Evolutionary conservation across 2,113 vertebrate genomes (phyloP).

Genomic region (Chaetodon auriga): DNA sequence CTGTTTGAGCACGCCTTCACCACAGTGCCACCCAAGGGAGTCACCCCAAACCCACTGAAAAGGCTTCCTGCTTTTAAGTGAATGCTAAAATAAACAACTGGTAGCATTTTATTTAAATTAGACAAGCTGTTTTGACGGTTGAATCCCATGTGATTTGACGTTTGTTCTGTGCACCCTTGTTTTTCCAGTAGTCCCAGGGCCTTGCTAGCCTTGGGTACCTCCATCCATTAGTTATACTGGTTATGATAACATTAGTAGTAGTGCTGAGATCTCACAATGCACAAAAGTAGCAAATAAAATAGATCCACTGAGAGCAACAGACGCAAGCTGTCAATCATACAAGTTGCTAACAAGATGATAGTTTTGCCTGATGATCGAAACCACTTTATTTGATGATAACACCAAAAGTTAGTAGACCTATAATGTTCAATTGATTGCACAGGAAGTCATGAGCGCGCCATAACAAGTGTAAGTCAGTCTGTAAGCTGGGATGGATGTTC

Average conservation of each 20-base stretch:
- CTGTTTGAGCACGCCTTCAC: constrained; percentile 19
- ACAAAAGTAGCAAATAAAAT: constrained; percentile 5
- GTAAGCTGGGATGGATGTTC: background rate
- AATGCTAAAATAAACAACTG: constrained; percentile 20
- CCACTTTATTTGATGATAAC: background rate
- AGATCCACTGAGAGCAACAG: background rate
- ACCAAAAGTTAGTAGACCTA: too few relatives aligned
- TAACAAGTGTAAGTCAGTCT: too few relatives aligned
- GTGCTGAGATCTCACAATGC: background rate
- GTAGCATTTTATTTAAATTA: background rate
- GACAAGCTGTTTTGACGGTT: background rate
- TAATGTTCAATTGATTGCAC: background rate
- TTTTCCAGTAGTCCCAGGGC: background rate
- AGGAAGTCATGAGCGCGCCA: background rate
- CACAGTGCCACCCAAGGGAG: constrained; percentile 37
- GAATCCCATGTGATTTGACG: background rate
- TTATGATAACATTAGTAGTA: constrained; percentile 1
- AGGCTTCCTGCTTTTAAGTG: background rate
- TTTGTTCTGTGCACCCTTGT: background rate
- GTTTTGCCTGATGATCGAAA: background rate
- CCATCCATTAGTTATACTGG: background rate
- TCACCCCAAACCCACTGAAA: constrained; percentile 15
- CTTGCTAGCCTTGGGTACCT: background rate
- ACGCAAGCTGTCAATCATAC: background rate
- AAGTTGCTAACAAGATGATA: background rate